Conservation (phyloP, 2,113 vertebrate genomes). For the Python bivittatus region DNA sequence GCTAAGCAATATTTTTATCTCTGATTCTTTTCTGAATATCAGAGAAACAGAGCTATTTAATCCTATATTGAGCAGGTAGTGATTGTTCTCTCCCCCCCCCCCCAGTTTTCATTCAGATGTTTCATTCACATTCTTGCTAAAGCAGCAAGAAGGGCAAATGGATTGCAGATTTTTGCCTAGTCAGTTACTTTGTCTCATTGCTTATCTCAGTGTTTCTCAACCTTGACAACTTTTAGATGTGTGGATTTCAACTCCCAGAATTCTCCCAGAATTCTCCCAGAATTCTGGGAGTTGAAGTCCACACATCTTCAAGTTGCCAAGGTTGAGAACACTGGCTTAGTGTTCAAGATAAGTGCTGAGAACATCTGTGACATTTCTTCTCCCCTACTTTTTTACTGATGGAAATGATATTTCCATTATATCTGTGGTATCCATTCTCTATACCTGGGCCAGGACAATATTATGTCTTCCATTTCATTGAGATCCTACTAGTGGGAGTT, state of each 20-base stretch:
- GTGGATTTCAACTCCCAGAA: neutral
- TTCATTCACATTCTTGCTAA: neutral
- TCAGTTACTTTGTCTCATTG: neutral
- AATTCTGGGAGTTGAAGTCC: neutral
- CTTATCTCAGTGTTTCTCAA: neutral
- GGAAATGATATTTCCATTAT: neutral
- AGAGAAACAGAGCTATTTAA: neutral
- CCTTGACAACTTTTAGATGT: neutral
- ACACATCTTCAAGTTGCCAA: neutral
- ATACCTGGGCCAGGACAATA: neutral
- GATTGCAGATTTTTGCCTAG: neutral
- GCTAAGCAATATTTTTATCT: neutral
- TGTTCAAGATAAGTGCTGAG: too few relatives aligned
- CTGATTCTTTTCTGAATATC: neutral
- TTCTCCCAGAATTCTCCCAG: too few relatives aligned
- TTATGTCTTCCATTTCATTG: neutral
- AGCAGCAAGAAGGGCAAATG: neutral
- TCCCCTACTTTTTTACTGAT: neutral
- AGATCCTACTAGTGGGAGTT: neutral
- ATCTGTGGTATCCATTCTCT: neutral
- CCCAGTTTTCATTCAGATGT: neutral
- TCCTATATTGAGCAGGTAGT: neutral
- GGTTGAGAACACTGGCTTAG: neutral
- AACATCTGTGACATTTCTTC: neutral
- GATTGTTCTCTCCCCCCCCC: neutral